A percentile compares a stretch with the other conserved stretches of the same genome.
phyloP scores from a whole-genome alignment of 2,797 vertebrate species.

The Rhabdomys pumilio region DNA sequence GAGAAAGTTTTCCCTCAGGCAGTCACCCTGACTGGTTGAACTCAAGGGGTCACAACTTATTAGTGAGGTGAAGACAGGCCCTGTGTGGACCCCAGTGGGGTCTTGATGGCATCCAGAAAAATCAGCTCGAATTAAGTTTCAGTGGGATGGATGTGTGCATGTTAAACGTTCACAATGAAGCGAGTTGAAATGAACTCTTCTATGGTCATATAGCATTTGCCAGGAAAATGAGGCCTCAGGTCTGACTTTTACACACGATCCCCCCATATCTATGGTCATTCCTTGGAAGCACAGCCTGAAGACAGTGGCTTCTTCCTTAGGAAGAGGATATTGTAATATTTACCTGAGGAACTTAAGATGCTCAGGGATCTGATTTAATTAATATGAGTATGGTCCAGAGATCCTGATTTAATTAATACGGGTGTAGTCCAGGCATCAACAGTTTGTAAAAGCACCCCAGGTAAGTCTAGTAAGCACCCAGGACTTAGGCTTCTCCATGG shows the following conservation, averaged over 20 bases:
- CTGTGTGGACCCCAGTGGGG: too few relatives aligned
- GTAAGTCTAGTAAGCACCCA: not conserved
- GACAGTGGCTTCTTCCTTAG: not conserved
- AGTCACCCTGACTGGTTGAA: not conserved
- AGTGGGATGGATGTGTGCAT: not conserved
- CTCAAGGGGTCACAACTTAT: not conserved
- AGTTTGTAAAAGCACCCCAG: not conserved
- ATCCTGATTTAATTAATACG: conserved; percentile 57
- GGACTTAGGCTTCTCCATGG: not conserved
- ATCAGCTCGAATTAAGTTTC: not conserved
- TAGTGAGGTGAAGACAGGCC: not conserved
- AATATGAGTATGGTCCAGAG: not conserved
- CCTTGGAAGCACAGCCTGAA: conserved; percentile 2
- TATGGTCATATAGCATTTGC: not conserved
- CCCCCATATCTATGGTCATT: not conserved
- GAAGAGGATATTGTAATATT: not conserved
- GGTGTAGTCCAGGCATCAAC: not conserved
- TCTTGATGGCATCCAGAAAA: conserved; percentile 20
- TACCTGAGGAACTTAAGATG: not conserved
- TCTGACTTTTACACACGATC: not conserved
- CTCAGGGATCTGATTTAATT: conserved; percentile 51
- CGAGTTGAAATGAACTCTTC: not conserved
- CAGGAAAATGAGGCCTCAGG: not conserved
- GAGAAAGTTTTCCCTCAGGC: not conserved
- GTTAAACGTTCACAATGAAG: conserved; percentile 3